Conservation (phyloP, 2,888 invertebrate species). For the Blastobasis lacticolella region DNA sequence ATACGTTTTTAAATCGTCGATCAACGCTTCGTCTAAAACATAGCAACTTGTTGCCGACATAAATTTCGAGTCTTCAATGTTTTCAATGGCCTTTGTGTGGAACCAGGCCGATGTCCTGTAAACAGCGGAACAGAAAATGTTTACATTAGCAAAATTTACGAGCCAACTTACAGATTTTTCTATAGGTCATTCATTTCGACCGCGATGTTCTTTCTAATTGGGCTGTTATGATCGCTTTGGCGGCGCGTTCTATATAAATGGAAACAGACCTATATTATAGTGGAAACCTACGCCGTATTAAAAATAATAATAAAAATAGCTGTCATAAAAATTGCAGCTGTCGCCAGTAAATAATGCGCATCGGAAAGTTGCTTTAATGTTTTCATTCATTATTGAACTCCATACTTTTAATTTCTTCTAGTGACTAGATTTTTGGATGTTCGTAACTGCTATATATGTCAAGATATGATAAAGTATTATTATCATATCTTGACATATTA, state of each 20-base stretch:
- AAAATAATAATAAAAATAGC: too few relatives aligned
- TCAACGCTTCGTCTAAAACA: background rate
- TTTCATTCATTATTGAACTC: too few relatives aligned
- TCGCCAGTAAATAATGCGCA: too few relatives aligned
- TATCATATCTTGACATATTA: too few relatives aligned
- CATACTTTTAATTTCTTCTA: too few relatives aligned
- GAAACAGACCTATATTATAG: background rate
- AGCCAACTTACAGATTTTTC: background rate
- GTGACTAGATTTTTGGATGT: too few relatives aligned
- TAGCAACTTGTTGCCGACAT: background rate
- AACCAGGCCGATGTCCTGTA: conserved; percentile 7
- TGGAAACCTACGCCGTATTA: too few relatives aligned
- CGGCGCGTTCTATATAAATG: background rate
- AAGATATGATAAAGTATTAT: too few relatives aligned
- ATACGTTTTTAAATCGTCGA: background rate
- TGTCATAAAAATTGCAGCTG: too few relatives aligned
- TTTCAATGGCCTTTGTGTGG: background rate
- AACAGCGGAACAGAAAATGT: background rate
- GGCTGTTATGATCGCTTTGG: background rate
- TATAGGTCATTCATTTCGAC: background rate
- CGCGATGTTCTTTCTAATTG: background rate
- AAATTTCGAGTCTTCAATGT: background rate
- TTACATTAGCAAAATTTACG: background rate
- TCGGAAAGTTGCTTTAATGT: too few relatives aligned
- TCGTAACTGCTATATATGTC: too few relatives aligned